Conservation (phyloP, 2,797 vertebrate species). For the Hafferia zeledoni region DNA sequence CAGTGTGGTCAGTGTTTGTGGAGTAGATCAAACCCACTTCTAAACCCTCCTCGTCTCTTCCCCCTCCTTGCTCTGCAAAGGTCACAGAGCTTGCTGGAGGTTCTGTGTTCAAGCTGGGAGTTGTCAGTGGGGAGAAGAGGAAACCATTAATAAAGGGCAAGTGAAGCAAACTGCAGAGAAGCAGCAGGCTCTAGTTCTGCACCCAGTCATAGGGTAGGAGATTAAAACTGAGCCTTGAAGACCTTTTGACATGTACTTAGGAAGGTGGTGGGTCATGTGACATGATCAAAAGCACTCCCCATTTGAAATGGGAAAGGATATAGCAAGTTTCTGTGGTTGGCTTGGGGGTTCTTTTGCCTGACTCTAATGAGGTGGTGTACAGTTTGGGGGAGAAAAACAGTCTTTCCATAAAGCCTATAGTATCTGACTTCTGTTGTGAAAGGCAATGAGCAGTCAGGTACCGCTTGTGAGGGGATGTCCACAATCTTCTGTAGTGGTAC, state of each 20-base stretch:
- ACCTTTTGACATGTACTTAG: accelerated
- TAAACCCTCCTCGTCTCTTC: not conserved
- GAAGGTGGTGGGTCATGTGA: not conserved
- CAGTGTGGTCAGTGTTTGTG: not conserved
- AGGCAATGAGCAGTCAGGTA: not conserved
- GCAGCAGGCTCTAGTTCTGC: not conserved
- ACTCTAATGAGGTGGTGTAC: not conserved
- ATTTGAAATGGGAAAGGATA: not conserved
- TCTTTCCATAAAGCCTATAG: not conserved
- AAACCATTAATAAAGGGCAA: not conserved
- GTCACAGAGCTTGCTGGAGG: not conserved
- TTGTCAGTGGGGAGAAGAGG: not conserved
- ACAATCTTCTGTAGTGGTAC: not conserved
- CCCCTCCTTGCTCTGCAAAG: not conserved
- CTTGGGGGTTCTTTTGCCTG: not conserved
- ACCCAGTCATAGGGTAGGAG: not conserved
- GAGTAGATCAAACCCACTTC: not conserved
- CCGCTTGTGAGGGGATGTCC: not conserved
- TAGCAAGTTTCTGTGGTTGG: not conserved
- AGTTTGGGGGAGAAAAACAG: not conserved
- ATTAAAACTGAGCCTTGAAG: not conserved
- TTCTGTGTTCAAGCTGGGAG: not conserved
- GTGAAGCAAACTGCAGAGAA: not conserved
- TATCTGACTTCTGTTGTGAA: not conserved
- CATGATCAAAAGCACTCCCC: not conserved